These are phyloP conservation scores for Pemphigus obesinymphae DNA, from an alignment of 1,140 invertebrate genomes.

Conservation along the genomic window DNA sequence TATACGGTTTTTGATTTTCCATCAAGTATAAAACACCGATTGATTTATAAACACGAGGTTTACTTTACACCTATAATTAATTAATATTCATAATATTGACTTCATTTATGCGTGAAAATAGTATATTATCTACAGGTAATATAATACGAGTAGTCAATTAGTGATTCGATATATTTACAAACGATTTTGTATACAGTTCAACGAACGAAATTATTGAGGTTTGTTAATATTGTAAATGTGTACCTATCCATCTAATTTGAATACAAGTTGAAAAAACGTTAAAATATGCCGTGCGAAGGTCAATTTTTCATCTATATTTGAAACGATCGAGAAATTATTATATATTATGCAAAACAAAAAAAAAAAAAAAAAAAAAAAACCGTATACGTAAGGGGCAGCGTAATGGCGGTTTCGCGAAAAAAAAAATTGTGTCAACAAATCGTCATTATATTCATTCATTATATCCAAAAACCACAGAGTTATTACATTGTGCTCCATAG, in stretches of 20 bases:
- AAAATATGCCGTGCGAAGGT: not conserved
- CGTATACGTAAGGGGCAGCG: not conserved
- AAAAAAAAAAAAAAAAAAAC: too few relatives aligned
- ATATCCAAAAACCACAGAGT: not conserved
- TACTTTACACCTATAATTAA: too few relatives aligned
- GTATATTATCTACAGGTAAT: too few relatives aligned
- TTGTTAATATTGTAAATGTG: not conserved
- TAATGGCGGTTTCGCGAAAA: not conserved
- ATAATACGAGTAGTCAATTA: too few relatives aligned
- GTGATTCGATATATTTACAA: too few relatives aligned
- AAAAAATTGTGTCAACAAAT: not conserved
- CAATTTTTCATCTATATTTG: not conserved
- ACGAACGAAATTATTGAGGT: not conserved
- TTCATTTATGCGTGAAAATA: too few relatives aligned
- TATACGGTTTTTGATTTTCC: too few relatives aligned
- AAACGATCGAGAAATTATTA: not conserved
- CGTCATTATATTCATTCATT: not conserved
- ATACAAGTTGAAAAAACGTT: not conserved
- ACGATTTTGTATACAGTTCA: not conserved
- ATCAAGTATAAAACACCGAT: too few relatives aligned
- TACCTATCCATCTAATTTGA: not conserved
- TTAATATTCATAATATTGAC: too few relatives aligned
- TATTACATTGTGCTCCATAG: not conserved
- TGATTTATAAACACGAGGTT: too few relatives aligned
- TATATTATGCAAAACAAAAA: not conserved